Conservation (phyloP, 1,140 invertebrate species). For the Samia ricini region DNA sequence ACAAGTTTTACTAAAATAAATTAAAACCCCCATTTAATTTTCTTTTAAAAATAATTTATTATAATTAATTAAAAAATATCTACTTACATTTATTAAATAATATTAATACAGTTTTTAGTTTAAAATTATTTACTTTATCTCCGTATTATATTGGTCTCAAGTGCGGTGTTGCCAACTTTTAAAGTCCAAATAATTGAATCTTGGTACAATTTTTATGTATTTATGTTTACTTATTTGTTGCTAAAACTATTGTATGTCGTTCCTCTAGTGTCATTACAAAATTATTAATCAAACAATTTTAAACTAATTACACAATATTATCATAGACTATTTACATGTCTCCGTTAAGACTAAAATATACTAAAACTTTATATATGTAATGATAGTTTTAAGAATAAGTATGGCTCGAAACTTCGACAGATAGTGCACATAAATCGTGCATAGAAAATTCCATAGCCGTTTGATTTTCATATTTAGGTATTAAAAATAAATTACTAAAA, state of each 20-base stretch:
- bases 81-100: neutral
- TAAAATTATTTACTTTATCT: neutral
- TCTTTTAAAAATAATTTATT: neutral
- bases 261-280: too few species aligned
- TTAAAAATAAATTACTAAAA: conserved; percentile 1
- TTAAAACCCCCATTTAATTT: too few species aligned
- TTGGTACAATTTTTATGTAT: too few species aligned
- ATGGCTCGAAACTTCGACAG: conserved; percentile 18
- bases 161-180: too few species aligned
- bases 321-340: conserved; percentile 18
- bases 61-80: neutral
- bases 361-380: conserved; percentile 4
- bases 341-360: conserved; percentile 10
- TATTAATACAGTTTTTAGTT: neutral
- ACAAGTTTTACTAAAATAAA: too few species aligned
- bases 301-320: neutral
- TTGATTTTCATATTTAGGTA: neutral
- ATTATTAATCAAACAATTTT: neutral
- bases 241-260: too few species aligned
- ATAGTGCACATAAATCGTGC: conserved; percentile 3
- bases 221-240: too few species aligned
- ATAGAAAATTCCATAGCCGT: conserved; percentile 22
- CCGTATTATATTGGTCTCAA: too few species aligned
- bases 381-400: conserved; percentile 14
- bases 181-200: too few species aligned